phyloP scores from a whole-genome alignment of 2,797 vertebrate species.

The Poecilia picta region DNA sequence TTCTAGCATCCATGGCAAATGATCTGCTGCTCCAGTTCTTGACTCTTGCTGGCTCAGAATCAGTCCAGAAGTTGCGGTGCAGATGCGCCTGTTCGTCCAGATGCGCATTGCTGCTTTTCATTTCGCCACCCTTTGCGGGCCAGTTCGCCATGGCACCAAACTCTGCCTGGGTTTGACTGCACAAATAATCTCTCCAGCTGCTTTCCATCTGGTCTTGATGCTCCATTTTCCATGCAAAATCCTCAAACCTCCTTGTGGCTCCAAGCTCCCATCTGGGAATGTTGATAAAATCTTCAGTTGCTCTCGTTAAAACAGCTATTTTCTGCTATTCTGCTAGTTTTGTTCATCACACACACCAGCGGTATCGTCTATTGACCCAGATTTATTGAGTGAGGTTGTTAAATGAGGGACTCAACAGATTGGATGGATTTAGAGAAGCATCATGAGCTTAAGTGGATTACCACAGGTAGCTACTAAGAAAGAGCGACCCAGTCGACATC shows the following conservation, averaged over 20 bases:
- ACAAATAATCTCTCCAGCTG: slow-evolving; percentile 28
- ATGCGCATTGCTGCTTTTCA: slow-evolving; percentile 15
- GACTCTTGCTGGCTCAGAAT: slow-evolving; percentile 13
- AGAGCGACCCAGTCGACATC: slow-evolving; percentile 30
- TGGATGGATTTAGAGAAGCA: slow-evolving; percentile 75
- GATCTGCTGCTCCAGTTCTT: slow-evolving; percentile 36
- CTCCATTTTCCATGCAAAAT: slow-evolving; percentile 51
- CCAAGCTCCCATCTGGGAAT: not conserved
- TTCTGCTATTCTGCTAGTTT: not conserved
- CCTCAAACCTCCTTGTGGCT: slow-evolving; percentile 12
- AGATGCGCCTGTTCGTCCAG: slow-evolving; percentile 25
- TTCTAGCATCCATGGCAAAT: slow-evolving; percentile 63
- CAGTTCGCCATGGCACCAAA: slow-evolving; percentile 17
- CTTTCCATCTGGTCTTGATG: slow-evolving; percentile 32
- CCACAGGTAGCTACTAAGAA: slow-evolving; percentile 42
- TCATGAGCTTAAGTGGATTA: slow-evolving; percentile 74
- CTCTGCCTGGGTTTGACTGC: slow-evolving; percentile 13
- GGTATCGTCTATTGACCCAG: slow-evolving; percentile 59
- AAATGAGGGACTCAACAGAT: slow-evolving; percentile 74
- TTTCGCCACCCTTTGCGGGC: slow-evolving; percentile 16
- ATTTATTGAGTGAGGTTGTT: slow-evolving; percentile 58
- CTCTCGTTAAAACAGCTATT: not conserved
- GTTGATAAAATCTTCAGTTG: not conserved
- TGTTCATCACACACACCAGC: slow-evolving; percentile 1
- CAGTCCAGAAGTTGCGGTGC: slow-evolving; percentile 34